Conservation (phyloP, 2,797 vertebrate species). For the Tiaroga cobitis region DNA sequence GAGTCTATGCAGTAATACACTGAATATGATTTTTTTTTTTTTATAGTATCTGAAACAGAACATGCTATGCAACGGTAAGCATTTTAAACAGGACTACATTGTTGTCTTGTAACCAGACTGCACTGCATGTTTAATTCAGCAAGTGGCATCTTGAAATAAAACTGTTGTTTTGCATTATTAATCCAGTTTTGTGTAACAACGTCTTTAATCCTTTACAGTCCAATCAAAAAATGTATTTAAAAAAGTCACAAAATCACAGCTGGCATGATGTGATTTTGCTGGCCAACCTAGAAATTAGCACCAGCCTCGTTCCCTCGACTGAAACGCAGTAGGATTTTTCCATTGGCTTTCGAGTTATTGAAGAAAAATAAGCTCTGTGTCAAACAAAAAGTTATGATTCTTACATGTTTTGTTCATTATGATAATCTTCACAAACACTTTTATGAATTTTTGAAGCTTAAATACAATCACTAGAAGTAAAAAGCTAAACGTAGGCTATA, state of each 20-base stretch:
- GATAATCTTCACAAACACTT: background rate
- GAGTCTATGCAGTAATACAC: background rate
- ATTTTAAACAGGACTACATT: background rate
- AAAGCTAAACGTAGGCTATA: background rate
- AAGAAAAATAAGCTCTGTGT: background rate
- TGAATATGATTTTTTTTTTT: background rate
- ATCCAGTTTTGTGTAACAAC: background rate
- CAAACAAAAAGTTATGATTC: background rate
- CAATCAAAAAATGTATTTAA: background rate
- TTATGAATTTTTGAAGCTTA: background rate
- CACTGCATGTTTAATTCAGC: background rate
- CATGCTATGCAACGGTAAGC: background rate
- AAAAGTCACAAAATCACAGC: background rate
- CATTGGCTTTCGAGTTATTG: background rate
- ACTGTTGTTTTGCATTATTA: background rate
- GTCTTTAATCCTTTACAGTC: background rate
- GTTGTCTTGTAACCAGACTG: background rate
- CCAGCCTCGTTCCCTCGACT: background rate
- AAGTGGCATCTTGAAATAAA: background rate
- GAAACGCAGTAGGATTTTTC: background rate
- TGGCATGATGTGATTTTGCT: background rate
- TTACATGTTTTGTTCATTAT: background rate
- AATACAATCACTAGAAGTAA: background rate
- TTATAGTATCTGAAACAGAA: background rate
- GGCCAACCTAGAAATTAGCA: background rate